Evolutionary conservation across 1,140 invertebrate species (phyloP), one percentile per base, ranked within the genome.

Genomic region (Dreissena rostriformis): DNA sequence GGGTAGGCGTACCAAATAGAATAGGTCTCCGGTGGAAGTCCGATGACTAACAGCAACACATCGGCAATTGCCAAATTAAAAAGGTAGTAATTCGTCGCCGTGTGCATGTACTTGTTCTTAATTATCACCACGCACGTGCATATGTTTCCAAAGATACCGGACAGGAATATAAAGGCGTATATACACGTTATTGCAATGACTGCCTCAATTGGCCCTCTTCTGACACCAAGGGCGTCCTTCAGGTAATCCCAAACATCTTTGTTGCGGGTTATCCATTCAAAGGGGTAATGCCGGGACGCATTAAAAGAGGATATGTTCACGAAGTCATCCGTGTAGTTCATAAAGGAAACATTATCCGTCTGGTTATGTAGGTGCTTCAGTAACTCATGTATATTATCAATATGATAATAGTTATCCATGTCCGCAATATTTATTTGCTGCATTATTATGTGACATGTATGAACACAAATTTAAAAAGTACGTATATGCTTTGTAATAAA

Each of bases 51-150:
- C 7, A 99, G 94, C 12, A 99, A 93, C 28, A 99, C 94, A 92
- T 99, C 98, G 0, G 98, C 98, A 63, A 99, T 94, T 10, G 98
- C 98, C 89, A 99, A 94, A 91, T 96, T 97, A 92, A 98, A 98
- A 65, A 99, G 94, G 91, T 99, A 99, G 89, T 97, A 98, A 92
- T 99, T 99, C 51, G 95, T 95, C 8, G 94, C 93, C 5, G 95
- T 95, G 86, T 95, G 94, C 95, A 95, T 95, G 74, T 88, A 89
- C 70, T 91, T 92, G 71, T 92, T 92, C 73, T 87, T 89, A 2
- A 85, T 86, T 29, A 93, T 91, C 11, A 92, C 91, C 53, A 92
- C 80, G 73, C 91, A 93, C 17, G 91, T 93, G 76, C 87, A 91
- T 22, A 92, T 85, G 83, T 92, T 93, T 14, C 92, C 92, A 14